Base-by-base conservation (phyloP, 1,140 invertebrate species). In the Eupristina koningsbergeri region DNA sequence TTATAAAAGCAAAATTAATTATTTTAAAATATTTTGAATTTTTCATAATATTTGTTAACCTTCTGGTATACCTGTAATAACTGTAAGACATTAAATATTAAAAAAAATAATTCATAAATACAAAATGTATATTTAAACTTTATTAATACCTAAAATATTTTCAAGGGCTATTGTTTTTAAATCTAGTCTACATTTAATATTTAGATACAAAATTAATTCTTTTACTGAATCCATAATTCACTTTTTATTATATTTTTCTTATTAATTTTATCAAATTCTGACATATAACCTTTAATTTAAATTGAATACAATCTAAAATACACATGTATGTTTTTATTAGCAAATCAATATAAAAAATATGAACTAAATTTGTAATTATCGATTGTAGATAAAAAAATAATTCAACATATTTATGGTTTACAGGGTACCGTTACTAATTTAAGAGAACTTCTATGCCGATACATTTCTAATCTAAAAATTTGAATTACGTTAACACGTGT, bases 21-120 rank as follows among this genome's bases (percentile, higher is more conserved):
- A 92, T 82, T 93, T 89, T 0, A 96, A 85, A 83, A 96, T 90
- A 81, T 94, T 91, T 58, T 94, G 92, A 83, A 93, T 91, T 64
- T 93, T 91, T 1, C 94, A 86, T 34, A 97, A 90, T 0, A 94
- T 89, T 34, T 93, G 88, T 73, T 95, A 92, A 3, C 96, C 96
- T 26, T 96, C 94, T n/a, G 92, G 87, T 1, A 91, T 94, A 1
- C 94, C 96, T 3, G 96, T 96, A 31, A 96, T 86, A 84, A 95
- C 96, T 93, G 75, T 89, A 85, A 78, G 86, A 39, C 8, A 78
- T 71, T 19, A 2, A 45, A 29, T 45, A 29, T 67, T 71, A 13
- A 9, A 71, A 45, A 69, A 15, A 29, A 2, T 45, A 15, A 69
- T 50, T 22, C n/a, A 17, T 2, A 34, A 50, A 53, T 64, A 36